A percentile compares a stretch with the other conserved stretches of the same genome.
phyloP scores from a whole-genome alignment of 2,888 invertebrate genomes.

The Epinotia nisella region DNA sequence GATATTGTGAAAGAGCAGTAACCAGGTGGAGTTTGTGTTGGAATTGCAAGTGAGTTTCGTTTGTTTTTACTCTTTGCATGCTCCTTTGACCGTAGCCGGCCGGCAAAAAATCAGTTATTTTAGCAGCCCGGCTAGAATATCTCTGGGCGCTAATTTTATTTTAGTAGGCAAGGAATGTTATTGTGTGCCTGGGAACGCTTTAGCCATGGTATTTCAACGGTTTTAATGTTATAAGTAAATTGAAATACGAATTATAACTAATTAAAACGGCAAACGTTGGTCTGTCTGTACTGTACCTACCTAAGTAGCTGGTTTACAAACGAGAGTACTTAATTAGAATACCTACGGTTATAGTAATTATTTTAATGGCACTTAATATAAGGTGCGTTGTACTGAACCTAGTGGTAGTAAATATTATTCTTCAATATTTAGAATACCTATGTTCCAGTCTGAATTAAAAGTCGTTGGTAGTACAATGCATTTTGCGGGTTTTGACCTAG shows the following conservation, averaged over 20 bases:
- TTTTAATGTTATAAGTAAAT: conserved; percentile 15
- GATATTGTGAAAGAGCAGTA: conserved; percentile 47
- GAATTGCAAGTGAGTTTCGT: conserved; percentile 74
- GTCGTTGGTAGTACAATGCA: not conserved
- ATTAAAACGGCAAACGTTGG: not conserved
- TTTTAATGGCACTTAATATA: not conserved
- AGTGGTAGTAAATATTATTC: too few relatives aligned
- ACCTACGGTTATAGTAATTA: not conserved
- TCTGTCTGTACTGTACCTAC: not conserved
- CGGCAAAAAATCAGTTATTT: conserved; percentile 67
- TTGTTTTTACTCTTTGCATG: conserved; percentile 69
- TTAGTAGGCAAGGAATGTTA: conserved; percentile 26
- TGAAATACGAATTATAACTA: conserved; percentile 4
- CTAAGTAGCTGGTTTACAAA: not conserved
- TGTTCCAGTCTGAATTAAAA: not conserved
- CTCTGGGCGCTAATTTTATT: conserved; percentile 36
- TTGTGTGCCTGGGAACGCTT: conserved; percentile 35
- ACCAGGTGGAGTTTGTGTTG: conserved; percentile 64
- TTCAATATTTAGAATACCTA: not conserved
- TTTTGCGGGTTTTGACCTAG: not conserved
- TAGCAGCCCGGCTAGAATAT: conserved; percentile 54
- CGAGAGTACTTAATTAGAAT: not conserved
- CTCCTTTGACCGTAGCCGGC: conserved; percentile 55
- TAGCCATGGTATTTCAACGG: conserved; percentile 14
- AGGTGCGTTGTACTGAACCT: not conserved